Evolutionary conservation across 2,888 invertebrate genomes (phyloP), one percentile per base, ranked within the genome.

Genomic region (Cataglyphis rosenhaueri): DNA sequence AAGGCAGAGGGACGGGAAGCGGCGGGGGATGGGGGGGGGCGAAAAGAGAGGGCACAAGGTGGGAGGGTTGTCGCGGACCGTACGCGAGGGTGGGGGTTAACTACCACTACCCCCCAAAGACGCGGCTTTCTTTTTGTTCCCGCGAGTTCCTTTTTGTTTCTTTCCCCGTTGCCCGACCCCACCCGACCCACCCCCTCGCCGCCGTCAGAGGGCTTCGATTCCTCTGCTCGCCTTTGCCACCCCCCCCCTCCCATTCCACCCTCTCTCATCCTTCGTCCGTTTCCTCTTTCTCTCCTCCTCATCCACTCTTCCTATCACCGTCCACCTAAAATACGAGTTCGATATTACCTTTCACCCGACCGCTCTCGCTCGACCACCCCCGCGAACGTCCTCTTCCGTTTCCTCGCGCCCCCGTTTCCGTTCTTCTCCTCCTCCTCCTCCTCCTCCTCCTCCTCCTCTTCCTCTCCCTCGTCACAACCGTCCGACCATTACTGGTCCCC

Each of bases 251-350:
- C 48, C 65, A 78, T 78, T 35, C 76, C 73, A 15, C 70, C 48
- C 12, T 0, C 12, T 4, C 41, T 12, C 12, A 12, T 12, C 3
- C 73, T 29, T 41, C 61, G 44, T 25, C 66, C 86, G 73, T 73
- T 87, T 68, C 78, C 84, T 75, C 76, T 29, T 38, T 52, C 79
- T 57, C 73, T 32, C 44, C 82, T 62, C 75, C 41, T 62, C 61
- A 15, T 55, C 55, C 74, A 32, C 74, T 44, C 84, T 71, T 81
- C 83, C 86, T 81, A 85, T 87, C 84, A 71, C 83, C 86, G 87
- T 90, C 89, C 86, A 91, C 89, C 91, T 91, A 88, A 91, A 91
- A 91, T 92, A 92, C 91, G 92, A 90, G 91, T 91, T 90, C 91
- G 92, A 91, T 92, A 92, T 92, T 92, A 90, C 91, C 91, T 86